Evolutionary conservation across 2,113 vertebrate genomes (phyloP).

Genomic region (Larimichthys crocea): DNA sequence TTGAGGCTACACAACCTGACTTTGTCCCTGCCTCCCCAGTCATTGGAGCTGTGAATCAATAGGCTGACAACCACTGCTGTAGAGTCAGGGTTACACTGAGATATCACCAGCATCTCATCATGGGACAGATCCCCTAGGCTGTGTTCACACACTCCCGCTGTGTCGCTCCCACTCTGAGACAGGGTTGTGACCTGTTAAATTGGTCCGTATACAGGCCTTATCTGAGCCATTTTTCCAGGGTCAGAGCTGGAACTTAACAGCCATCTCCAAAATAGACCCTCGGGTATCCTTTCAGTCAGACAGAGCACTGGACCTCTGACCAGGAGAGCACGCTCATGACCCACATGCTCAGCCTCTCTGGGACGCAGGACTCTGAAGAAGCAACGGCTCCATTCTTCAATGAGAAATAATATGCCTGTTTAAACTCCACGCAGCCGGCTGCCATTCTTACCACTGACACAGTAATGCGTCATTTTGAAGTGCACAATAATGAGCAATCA

Average conservation of each 20-base stretch:
- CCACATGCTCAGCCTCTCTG: conserved; percentile 30
- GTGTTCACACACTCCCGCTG: conserved; percentile 66
- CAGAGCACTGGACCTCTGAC: conserved; percentile 53
- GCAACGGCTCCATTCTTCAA: conserved; percentile 27
- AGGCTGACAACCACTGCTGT: conserved; percentile 66
- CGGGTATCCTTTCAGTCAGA: conserved; percentile 53
- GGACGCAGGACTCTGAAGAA: conserved; percentile 25
- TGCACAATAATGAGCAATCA: conserved; percentile 73
- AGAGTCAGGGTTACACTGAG: conserved; percentile 61
- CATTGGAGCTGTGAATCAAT: conserved; percentile 72
- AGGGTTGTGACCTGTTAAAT: conserved; percentile 77
- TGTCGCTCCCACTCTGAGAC: conserved; percentile 67
- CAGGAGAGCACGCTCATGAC: conserved; percentile 22
- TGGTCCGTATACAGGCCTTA: conserved; percentile 63
- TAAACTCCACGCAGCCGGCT: conserved; percentile 42
- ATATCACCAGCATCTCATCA: conserved; percentile 72
- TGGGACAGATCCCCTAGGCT: conserved; percentile 69
- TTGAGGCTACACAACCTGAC: conserved; percentile 38
- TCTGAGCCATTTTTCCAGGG: conserved; percentile 68
- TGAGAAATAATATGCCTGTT: conserved; percentile 27
- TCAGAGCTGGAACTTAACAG: conserved; percentile 59
- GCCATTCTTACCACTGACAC: conserved; percentile 48
- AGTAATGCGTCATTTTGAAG: conserved; percentile 72
- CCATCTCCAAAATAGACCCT: conserved; percentile 68
- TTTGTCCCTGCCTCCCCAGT: conserved; percentile 58